Conservation (phyloP, 2,113 vertebrate species). For the Sylvietta virens region DNA sequence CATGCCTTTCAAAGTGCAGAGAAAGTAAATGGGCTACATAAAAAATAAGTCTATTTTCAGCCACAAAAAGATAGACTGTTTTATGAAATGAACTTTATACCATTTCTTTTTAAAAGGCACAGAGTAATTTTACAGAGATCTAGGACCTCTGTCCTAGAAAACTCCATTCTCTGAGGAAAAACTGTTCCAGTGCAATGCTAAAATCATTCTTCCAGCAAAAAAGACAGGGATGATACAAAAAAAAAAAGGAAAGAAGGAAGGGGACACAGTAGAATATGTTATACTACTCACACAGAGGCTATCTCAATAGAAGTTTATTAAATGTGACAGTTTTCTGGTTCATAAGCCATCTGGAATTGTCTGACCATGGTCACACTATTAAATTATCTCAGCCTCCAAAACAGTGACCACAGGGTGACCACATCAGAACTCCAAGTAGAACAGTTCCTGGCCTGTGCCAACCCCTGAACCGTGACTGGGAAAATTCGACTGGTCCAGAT, state of each 20-base stretch:
- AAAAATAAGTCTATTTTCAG: background rate
- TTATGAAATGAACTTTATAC: background rate
- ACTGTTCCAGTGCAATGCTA: background rate
- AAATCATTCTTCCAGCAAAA: background rate
- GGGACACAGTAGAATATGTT: background rate
- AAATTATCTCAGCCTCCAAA: background rate
- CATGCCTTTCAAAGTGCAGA: background rate
- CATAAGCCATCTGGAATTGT: background rate
- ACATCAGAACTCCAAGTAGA: background rate
- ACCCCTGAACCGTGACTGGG: background rate
- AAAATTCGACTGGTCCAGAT: background rate
- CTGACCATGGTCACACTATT: background rate
- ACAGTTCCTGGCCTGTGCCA: background rate
- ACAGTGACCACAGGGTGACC: background rate
- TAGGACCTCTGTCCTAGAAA: conserved; percentile 32
- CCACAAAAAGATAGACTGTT: background rate
- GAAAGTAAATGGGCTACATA: background rate
- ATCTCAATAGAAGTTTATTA: background rate
- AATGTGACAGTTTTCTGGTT: conserved; percentile 8
- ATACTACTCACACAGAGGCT: background rate
- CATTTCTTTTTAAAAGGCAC: background rate
- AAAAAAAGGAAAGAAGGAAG: background rate
- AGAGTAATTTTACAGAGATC: background rate
- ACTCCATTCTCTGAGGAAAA: background rate
- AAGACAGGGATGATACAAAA: background rate